Conservation (phyloP, 2,113 vertebrate genomes). For the Myrmecophaga tridactyla region DNA sequence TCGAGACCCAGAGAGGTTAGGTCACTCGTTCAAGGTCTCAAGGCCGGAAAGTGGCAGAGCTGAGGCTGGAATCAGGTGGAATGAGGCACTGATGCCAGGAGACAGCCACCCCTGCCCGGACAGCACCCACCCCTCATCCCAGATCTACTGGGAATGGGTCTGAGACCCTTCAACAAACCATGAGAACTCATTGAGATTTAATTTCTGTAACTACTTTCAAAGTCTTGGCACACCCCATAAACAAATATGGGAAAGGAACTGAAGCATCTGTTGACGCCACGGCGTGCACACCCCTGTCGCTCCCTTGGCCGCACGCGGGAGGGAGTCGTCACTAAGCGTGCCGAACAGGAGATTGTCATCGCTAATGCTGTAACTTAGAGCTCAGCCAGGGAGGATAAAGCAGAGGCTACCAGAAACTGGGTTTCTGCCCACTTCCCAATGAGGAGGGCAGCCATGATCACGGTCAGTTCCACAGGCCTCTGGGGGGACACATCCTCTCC, state of each 20-base stretch:
- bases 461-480: accelerated
- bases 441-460: accelerated
- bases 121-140: no score
- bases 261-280: not conserved
- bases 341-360: not conserved
- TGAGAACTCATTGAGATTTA: not conserved
- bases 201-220: not conserved
- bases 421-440: not conserved
- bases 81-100: not conserved
- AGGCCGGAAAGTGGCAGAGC: not conserved
- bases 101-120: no score
- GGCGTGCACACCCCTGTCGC: not conserved
- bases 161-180: accelerated
- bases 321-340: not conserved
- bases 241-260: not conserved
- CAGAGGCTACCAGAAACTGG: accelerated
- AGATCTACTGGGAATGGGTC: not conserved
- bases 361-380: not conserved
- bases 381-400: not conserved
- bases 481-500: accelerated
- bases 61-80: not conserved
- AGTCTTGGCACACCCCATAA: not conserved
- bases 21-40: not conserved
- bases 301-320: not conserved
- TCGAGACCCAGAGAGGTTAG: not conserved